A percentile compares a stretch with the other conserved stretches of the same genome.
Conservation (phyloP, 2,797 vertebrate genomes). For the Scyliorhinus canicula region DNA sequence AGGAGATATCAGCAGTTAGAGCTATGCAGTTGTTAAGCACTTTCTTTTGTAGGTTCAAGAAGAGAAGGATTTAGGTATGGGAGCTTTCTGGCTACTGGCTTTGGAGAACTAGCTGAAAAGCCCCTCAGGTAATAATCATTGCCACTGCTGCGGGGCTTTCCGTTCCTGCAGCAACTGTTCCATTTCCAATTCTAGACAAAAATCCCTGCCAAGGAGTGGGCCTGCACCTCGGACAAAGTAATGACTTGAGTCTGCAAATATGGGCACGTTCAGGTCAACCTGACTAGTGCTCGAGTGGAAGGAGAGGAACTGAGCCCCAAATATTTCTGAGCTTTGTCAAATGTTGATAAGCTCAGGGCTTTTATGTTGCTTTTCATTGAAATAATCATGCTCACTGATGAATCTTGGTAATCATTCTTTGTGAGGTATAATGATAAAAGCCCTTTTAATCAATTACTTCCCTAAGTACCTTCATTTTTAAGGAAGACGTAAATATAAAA, state of each 20-base stretch:
- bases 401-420: not conserved
- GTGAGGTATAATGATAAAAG: not conserved
- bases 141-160: not conserved
- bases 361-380: conserved; percentile 13
- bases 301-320: not conserved
- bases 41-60: not conserved
- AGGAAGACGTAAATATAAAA: not conserved
- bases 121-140: not conserved
- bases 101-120: not conserved
- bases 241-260: not conserved
- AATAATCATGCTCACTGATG: conserved; percentile 1
- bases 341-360: not conserved
- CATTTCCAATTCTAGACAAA: not conserved
- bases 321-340: not conserved
- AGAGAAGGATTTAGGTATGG: not conserved
- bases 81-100: not conserved
- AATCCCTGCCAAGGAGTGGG: not conserved
- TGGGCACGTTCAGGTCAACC: not conserved
- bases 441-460: not conserved
- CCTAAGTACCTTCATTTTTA: not conserved
- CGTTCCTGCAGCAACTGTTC: not conserved
- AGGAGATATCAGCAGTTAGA: not conserved
- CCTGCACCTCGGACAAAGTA: too few species aligned
- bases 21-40: not conserved
- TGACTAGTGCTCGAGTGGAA: not conserved